phyloP scores from a whole-genome alignment of 2,888 invertebrate species.

The Volucella zonaria region DNA sequence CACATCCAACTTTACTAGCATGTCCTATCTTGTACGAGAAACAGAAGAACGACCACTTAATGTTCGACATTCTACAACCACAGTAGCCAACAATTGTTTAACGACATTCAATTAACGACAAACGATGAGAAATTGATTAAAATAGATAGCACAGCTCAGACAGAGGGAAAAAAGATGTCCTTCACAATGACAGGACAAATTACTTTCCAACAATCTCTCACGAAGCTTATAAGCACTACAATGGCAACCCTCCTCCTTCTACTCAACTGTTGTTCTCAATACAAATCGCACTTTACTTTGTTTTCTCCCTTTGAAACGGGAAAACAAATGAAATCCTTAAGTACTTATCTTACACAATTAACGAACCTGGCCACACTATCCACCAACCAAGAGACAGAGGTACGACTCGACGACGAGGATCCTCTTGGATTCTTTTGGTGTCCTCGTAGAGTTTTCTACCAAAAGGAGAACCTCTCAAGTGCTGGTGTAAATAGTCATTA shows the following conservation, averaged over 20 bases:
- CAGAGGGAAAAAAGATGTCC: constrained; percentile 50
- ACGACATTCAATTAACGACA: constrained; percentile 73
- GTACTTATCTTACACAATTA: constrained; percentile 72
- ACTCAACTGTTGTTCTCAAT: neutral
- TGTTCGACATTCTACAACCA: constrained; percentile 44
- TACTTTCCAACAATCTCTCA: constrained; percentile 70
- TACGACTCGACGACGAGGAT: neutral
- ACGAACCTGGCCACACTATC: constrained; percentile 36
- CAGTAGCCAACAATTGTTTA: constrained; percentile 50
- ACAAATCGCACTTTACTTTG: constrained; percentile 31
- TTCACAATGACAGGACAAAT: constrained; percentile 72
- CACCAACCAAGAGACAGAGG: constrained; percentile 22
- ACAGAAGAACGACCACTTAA: constrained; percentile 67
- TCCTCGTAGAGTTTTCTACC: constrained; percentile 5
- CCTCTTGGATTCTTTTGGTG: neutral
- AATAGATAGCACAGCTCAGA: constrained; percentile 51
- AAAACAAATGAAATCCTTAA: constrained; percentile 70
- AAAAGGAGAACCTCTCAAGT: constrained; percentile 36
- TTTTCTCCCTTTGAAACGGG: constrained; percentile 47
- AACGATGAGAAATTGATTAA: constrained; percentile 73
- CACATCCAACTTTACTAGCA: constrained; percentile 19
- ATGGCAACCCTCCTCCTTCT: neutral
- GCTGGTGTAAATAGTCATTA: constrained; percentile 58
- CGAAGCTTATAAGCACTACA: constrained; percentile 56
- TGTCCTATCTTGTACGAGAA: constrained; percentile 1